Base-by-base conservation (phyloP, 2,797 vertebrate species). In the Chelonia mydas region DNA sequence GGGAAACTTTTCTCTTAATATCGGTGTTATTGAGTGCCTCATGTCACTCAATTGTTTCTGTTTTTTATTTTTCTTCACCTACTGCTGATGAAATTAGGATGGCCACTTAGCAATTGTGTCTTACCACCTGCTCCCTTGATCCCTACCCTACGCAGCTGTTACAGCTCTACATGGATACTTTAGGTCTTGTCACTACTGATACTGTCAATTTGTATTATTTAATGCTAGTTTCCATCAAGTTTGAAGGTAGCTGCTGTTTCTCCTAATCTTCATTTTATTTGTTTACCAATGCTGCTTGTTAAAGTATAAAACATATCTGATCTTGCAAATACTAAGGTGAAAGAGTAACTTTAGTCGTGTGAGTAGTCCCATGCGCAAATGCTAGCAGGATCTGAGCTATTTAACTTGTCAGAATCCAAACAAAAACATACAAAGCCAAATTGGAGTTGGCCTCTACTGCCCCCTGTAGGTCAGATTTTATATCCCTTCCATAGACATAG, bases 21-120 rank as follows among this genome's bases (percentile, higher is more conserved):
- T 74, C 25, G 21, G 8, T 23, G 68, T 33, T 33, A 41, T 54
- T 5, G 17, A 41, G 27, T 82, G 27, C 12, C 19, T 68, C n/a
- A 37, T 37, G 65, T 37, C n/a, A 21, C 4, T 68, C 8, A 37
- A 37, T 31, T 84, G 11, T 84, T 84, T n/a, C 59, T n/a, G 33
- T 1, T 5, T 3, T 50, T 83, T 85, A 80, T 93, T 54, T 25
- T 59, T 4, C 6, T 47, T 37, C 2, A 5, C 12, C 4, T 55
- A 86, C 81, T 93, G n/a, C 54, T 96, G 97, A 96, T 97, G 76
- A 90, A 51, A 81, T 95, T 86, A 94, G 89, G 86, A 96, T 89
- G 85, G 92, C 90, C 61, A 94, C 92, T 96, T 95, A 91, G 55
- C 88, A 87, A 59, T 88, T 91, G 10, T 47, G 5, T 83, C 41